These are phyloP conservation scores for Autographa gamma DNA, from an alignment of 2,888 invertebrate species.

Conservation along the genomic window DNA sequence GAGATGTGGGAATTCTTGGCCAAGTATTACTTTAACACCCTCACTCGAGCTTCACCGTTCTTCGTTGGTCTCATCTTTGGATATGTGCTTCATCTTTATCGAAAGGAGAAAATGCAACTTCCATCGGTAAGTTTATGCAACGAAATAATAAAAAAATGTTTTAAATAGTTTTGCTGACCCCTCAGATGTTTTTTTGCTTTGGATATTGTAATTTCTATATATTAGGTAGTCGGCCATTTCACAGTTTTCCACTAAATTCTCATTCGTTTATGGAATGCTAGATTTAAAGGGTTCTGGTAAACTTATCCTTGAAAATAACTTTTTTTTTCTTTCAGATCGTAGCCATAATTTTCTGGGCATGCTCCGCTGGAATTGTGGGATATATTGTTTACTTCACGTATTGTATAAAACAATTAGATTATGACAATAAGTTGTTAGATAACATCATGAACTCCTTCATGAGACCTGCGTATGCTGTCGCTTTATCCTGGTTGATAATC, in stretches of 20 bases:
- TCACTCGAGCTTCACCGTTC: conserved; percentile 69
- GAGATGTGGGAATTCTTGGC: conserved; percentile 46
- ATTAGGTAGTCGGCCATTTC: too few species aligned
- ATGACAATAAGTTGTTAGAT: conserved; percentile 50
- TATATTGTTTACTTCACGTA: conserved; percentile 44
- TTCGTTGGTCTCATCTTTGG: conserved; percentile 74
- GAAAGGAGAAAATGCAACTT: conserved; percentile 58
- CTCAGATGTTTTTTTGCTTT: not conserved
- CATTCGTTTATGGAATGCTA: too few species aligned
- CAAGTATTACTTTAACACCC: conserved; percentile 67
- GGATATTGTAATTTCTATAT: too few species aligned
- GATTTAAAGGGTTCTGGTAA: not conserved
- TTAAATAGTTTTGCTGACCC: not conserved
- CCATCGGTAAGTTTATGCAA: conserved; percentile 60
- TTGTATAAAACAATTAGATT: conserved; percentile 32
- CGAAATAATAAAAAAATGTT: not conserved
- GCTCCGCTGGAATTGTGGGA: conserved; percentile 26
- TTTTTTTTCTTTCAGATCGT: conserved; percentile 31
- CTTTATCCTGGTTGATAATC: conserved; percentile 72
- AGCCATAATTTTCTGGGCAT: conserved; percentile 37
- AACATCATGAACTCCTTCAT: conserved; percentile 64
- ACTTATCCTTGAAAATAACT: not conserved
- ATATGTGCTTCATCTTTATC: conserved; percentile 65
- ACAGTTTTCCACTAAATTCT: too few species aligned
- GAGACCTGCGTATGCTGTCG: conserved; percentile 69